A percentile compares a stretch with the other conserved stretches of the same genome.
Conservation (phyloP, 92 coral and sea anemone genomes). For the Pocillopora grandis region DNA sequence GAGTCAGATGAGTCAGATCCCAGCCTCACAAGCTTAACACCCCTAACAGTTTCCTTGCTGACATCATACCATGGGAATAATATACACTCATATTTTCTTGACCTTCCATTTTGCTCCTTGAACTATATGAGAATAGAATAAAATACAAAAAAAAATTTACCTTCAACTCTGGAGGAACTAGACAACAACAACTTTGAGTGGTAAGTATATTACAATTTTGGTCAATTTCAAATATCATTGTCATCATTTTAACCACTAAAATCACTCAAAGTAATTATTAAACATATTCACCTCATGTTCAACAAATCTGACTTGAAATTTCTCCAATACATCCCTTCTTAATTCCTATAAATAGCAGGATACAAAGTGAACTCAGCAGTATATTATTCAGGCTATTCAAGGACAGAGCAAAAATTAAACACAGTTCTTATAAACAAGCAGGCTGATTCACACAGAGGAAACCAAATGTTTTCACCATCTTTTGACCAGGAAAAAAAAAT, state of each 20-base stretch:
- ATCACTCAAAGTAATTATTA: background rate
- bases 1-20: conserved; percentile 45
- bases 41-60: conserved; percentile 54
- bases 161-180: too few species aligned
- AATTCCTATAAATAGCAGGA: conserved; percentile 27
- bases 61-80: conserved; percentile 91
- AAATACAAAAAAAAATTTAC: too few species aligned
- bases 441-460: too few species aligned
- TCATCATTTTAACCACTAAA: background rate
- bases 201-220: too few species aligned
- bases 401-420: too few species aligned
- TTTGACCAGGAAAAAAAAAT: too few species aligned
- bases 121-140: conserved; percentile 43
- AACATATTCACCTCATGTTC: conserved; percentile 48
- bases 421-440: too few species aligned
- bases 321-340: conserved; percentile 42
- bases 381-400: background rate
- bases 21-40: conserved; percentile 74
- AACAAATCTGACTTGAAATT: conserved; percentile 57
- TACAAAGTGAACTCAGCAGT: background rate
- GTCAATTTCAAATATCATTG: too few species aligned
- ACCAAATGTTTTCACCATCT: too few species aligned
- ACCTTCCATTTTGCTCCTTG: conserved; percentile 72
- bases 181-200: too few species aligned
- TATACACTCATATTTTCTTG: conserved; percentile 57